Evolutionary conservation across 2,888 invertebrate species (phyloP), one percentile per base, ranked within the genome.

Genomic region (Subacronicta megacephala): DNA sequence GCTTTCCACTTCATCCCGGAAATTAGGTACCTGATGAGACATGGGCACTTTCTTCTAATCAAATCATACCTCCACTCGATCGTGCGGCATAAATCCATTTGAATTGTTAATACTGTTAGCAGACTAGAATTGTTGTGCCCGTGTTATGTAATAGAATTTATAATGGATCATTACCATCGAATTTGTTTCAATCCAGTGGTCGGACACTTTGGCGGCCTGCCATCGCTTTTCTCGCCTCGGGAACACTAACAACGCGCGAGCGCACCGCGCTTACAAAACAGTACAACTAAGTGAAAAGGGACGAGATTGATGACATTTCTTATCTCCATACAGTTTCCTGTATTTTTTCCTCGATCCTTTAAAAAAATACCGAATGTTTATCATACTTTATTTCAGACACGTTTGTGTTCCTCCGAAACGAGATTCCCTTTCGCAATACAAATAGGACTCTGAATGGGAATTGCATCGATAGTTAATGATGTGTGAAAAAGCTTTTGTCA

Each of bases 271-370:
- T 47, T 33, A 40, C 41, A 41, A 33, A 45, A 56, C 53, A 55
- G 61, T 37, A 71, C 54, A 35, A 37, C 60, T 60, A 72, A 68
- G 60, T 71, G 55, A 56, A 64, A 64, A 67, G 51, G 59, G 49
- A 59, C 59, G 45, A 58, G 58, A 72, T 73, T 54, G 63, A 70
- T 73, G 56, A 61, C 46, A 45, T 57, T 58, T 52, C 64, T 68
- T 56, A 68, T 68, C 60, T 68, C 41, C 55, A 42, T 61, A 57
- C 37, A 60, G 51, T 62, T 61, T 55, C 36, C 49, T 62, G 40
- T 46, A 62, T 33, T 36, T 66, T 59, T 63, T 67, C 60, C 66
- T 59, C 59, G 55, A 55, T 43, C 55, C 13, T 20, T 36, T 45
- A 49, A 51, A 49, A n/a, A 29, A 62, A 62, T 44, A 50, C 18